Base-by-base conservation (phyloP, 1,140 invertebrate genomes). In the Scaptomyza hsui region DNA sequence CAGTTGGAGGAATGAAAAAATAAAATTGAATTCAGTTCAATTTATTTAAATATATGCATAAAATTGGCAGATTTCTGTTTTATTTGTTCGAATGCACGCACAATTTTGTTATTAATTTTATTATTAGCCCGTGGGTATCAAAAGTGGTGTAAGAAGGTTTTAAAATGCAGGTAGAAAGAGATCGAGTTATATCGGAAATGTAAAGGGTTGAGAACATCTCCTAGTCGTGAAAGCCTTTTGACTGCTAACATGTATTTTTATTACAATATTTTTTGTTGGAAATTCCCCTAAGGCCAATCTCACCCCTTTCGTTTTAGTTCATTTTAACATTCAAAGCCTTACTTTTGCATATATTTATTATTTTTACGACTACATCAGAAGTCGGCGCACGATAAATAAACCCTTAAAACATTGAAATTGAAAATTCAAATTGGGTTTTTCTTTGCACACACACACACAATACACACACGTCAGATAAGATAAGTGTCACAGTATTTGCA, bases 401-500 rank as follows among this genome's bases (percentile, higher is more conserved):
- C 29, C 55, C 19, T 44, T 18, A 42, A 35, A 61, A 52, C 32
- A 53, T 53, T 52, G 29, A 53, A 69, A 70, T 68, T 18, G n/a
- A 44, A 64, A 55, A 67, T 42, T 65, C 19, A 62, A 62, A 69
- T 62, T 70, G 49, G 32, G 52, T 67, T 59, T 42, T 35, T n/a
- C 19, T 4, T 21, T 29, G 0, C 26, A 1, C 26, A 6, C 26
- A 15, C 62, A 51, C 32, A 57, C 16, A n/a, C n/a, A n/a, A n/a
- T n/a, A 6, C 26, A 15, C 62, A 51, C 32, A 57, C 16, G 62
- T 65, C 68, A 29, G 1, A n/a, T n/a, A n/a, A 67, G 62, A 57
- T 71, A 19, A 56, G 35, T 67, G 68, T 64, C 62, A 72, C 41
- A 35, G 26, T 71, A 57, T 71, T 64, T 55, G 49, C 16, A 13